Percentiles rank a stretch among this genome's conserved stretches.
Conservation (phyloP, 1,140 invertebrate species). For the Hylaeus anthracinus region DNA sequence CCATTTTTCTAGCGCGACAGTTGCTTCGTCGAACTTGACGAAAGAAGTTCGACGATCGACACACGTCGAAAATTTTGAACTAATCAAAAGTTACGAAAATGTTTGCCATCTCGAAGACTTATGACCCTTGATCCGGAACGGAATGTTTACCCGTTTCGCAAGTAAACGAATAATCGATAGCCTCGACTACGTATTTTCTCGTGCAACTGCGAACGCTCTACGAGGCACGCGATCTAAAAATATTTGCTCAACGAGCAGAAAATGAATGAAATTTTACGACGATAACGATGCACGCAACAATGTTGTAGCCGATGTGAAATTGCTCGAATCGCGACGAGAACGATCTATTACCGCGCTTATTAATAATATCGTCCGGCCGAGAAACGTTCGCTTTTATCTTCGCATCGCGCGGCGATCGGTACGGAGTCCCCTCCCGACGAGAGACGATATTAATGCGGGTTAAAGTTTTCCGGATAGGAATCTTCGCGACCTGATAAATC, state of each 20-base stretch:
- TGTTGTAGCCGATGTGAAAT: not conserved
- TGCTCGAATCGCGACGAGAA: not conserved
- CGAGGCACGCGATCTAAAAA: no score
- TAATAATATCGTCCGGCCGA: conserved; percentile 33
- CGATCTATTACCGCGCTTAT: conserved; percentile 32
- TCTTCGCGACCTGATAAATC: conserved; percentile 65
- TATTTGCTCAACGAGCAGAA: not conserved
- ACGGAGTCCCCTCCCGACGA: conserved; percentile 24
- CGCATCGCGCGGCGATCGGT: conserved; percentile 15
- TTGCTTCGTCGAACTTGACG: no score
- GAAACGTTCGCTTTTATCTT: conserved; percentile 13
- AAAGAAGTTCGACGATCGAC: no score
- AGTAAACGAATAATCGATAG: no score
- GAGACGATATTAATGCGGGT: conserved; percentile 34
- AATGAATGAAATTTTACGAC: not conserved
- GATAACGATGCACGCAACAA: not conserved
- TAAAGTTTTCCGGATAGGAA: conserved; percentile 48
- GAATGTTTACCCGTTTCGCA: no score
- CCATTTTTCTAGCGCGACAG: no score
- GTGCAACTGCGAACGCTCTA: no score
- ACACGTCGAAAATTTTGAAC: no score
- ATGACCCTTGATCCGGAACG: no score
- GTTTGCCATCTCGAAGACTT: no score
- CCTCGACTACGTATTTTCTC: no score
- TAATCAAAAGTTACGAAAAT: no score